A percentile compares a stretch with the other conserved stretches of the same genome.
phyloP scores from a whole-genome alignment of 2,888 invertebrate species.

The Merodon equestris region DNA sequence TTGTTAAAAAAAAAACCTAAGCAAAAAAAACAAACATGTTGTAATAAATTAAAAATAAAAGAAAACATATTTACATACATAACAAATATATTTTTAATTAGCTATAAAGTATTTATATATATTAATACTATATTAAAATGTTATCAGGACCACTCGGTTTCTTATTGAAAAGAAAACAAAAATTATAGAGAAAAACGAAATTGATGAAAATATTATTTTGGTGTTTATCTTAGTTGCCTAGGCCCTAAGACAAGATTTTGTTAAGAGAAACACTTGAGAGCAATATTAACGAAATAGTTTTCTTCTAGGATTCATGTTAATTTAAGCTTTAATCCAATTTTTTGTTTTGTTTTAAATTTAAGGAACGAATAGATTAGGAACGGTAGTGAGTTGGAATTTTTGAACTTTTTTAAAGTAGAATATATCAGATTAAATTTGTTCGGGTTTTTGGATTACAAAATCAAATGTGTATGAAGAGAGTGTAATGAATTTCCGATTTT shows the following conservation, averaged over 20 bases:
- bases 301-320: neutral
- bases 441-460: neutral
- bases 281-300: neutral
- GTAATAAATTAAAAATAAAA: constrained; percentile 6
- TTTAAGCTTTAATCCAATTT: no score
- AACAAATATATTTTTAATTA: constrained; percentile 55
- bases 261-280: neutral
- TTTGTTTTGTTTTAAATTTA: neutral
- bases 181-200: neutral
- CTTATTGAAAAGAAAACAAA: constrained; percentile 21
- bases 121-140: constrained; percentile 26
- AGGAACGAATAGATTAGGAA: neutral
- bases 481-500: no score
- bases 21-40: constrained; percentile 25
- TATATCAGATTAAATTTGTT: constrained; percentile 4
- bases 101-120: constrained; percentile 48
- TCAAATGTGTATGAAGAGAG: no score
- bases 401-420: constrained; percentile 22
- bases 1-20: constrained; percentile 42
- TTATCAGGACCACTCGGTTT: constrained; percentile 57
- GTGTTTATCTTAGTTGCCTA: neutral
- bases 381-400: neutral
- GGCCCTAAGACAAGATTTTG: no score
- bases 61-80: constrained; percentile 54
- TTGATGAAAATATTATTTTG: neutral